These are phyloP conservation scores for Eupeodes luniger DNA, from an alignment of 2,888 invertebrate species.

Conservation along the genomic window DNA sequence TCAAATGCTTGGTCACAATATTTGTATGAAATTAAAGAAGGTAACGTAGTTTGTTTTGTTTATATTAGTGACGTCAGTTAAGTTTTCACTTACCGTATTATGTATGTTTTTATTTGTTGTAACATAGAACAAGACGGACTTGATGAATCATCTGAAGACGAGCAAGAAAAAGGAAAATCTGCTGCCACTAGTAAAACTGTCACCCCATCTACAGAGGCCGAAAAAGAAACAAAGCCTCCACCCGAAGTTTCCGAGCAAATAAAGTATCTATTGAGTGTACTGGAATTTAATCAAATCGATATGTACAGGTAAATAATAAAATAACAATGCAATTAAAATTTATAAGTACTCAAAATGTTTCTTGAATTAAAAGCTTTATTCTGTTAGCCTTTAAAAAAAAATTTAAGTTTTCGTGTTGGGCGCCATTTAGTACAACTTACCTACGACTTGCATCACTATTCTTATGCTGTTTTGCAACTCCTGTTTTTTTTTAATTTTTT, in stretches of 20 bases:
- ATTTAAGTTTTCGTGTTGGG: neutral
- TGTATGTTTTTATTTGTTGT: slow-evolving; percentile 77
- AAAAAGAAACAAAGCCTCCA: slow-evolving; percentile 76
- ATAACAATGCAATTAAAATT: neutral
- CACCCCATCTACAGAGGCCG: slow-evolving; percentile 65
- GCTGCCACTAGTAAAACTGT: slow-evolving; percentile 64
- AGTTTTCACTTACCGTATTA: too few species aligned
- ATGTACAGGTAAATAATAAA: slow-evolving; percentile 81
- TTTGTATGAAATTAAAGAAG: slow-evolving; percentile 84
- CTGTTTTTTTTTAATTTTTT: neutral
- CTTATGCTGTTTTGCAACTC: neutral
- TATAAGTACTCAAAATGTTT: too few species aligned
- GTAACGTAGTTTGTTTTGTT: slow-evolving; percentile 68
- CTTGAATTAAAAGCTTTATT: too few species aligned
- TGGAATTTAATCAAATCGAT: slow-evolving; percentile 84
- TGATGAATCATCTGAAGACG: slow-evolving; percentile 81
- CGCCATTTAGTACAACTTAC: neutral
- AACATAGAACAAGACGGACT: slow-evolving; percentile 77
- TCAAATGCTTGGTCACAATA: slow-evolving; percentile 90
- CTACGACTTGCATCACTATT: too few species aligned
- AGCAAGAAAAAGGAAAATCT: slow-evolving; percentile 79
- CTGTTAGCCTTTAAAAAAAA: too few species aligned
- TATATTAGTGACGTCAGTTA: too few species aligned
- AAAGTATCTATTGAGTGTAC: slow-evolving; percentile 80
- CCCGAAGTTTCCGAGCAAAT: slow-evolving; percentile 81